These are phyloP conservation scores for Pseudochirops cupreus DNA, from an alignment of 2,797 vertebrate genomes.

Conservation along the genomic window DNA sequence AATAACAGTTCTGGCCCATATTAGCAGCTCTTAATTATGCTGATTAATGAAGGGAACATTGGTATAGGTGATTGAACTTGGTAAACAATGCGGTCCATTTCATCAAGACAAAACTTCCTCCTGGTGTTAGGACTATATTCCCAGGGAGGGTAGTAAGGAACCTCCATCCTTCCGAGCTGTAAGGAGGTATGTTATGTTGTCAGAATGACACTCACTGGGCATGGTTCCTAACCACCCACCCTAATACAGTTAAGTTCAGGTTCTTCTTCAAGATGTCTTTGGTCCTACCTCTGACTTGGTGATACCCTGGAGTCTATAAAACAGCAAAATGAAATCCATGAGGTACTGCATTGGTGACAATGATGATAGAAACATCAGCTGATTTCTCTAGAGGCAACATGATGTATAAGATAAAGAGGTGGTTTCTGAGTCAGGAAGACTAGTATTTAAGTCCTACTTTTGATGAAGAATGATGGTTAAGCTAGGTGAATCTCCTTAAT, in stretches of 20 bases:
- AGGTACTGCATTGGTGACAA: background rate
- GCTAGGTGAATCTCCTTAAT: background rate
- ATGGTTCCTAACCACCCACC: background rate
- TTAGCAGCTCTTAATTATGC: constrained; percentile 68
- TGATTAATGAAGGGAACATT: constrained; percentile 25
- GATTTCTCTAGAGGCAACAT: background rate
- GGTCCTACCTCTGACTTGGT: background rate
- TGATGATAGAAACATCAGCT: background rate
- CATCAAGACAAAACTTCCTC: constrained; percentile 30
- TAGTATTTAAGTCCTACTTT: background rate
- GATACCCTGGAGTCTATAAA: background rate
- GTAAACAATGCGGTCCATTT: constrained; percentile 53
- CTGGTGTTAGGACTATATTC: background rate
- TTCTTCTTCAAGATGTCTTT: background rate
- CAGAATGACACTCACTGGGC: background rate
- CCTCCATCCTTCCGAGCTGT: background rate
- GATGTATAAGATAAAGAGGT: background rate
- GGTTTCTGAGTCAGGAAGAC: background rate
- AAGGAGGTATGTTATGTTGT: background rate
- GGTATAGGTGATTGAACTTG: constrained; percentile 65
- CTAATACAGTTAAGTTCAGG: background rate
- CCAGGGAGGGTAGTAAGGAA: background rate
- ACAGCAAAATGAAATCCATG: background rate
- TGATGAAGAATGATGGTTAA: background rate
- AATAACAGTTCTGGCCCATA: constrained; percentile 21